Base-by-base conservation (phyloP, 2,888 invertebrate species). In the Digitonthophagus gazella region DNA sequence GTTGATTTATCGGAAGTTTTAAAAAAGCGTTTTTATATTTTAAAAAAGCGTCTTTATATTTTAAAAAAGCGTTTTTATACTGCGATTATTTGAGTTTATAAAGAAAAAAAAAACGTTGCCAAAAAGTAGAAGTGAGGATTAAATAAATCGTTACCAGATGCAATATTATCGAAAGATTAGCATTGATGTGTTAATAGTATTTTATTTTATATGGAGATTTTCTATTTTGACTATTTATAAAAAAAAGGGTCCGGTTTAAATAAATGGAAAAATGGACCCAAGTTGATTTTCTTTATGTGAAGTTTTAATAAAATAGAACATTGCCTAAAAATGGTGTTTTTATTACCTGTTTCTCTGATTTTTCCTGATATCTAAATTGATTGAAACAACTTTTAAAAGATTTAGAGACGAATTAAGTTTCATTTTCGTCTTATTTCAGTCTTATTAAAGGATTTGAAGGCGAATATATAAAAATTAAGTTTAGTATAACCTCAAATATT, bases 21-120 rank as follows among this genome's bases (percentile, higher is more conserved):
- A 57, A 56, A 14, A 8, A 0, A 56, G 56, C 56, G 15, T 56
- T 56, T 67, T 65, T 64, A 55, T 55, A 4, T 4, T 14, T 56
- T 44, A 44, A 44, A 44, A 11, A 44, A 44, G 28, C n/a, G n/a
- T n/a, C 22, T 58, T 58, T 58, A 19, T 66, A 20, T 15, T 58
- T n/a, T 44, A 44, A 44, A 44, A 11, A 44, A 44, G 28, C n/a
- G n/a, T n/a, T 58, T 58, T 58, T 58, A 19, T 66, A 20, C 18
- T 58, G 11, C 16, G 54, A 58, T 67, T 67, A 54, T n/a, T 20
- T 16, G 28, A 58, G 18, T 22, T 19, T 14, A 20, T n/a, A n/a
- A n/a, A n/a, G n/a, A n/a, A n/a, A n/a, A n/a, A n/a, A 58, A 15
- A 15, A 66, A 14, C 58, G 67, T 67, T 67, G 67, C 67, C 67